These are phyloP conservation scores for Eledone cirrhosa DNA, from an alignment of 2,888 invertebrate species.

Conservation along the genomic window DNA sequence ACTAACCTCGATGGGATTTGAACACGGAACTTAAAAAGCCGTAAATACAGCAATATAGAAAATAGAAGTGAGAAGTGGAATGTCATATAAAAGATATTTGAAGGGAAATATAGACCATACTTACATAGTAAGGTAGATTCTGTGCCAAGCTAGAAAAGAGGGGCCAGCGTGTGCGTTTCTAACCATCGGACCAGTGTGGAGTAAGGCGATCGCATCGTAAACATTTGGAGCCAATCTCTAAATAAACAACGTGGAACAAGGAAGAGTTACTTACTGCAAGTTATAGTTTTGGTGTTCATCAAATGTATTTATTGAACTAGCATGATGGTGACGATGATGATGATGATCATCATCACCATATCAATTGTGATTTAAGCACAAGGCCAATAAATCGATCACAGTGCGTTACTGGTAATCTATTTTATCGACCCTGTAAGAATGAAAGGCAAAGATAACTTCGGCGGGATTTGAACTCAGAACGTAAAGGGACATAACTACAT, in stretches of 20 bases:
- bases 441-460: no score
- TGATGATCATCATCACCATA: not conserved
- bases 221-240: slow-evolving; percentile 54
- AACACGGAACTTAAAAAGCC: no score
- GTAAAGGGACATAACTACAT: no score
- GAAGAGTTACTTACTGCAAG: not conserved
- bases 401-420: no score
- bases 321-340: not conserved
- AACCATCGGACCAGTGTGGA: slow-evolving; percentile 48
- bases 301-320: not conserved
- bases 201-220: slow-evolving; percentile 49
- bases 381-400: no score
- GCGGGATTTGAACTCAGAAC: no score
- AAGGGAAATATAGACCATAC: slow-evolving; percentile 29
- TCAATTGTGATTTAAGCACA: not conserved
- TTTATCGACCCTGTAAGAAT: no score
- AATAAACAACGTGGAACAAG: slow-evolving; percentile 27
- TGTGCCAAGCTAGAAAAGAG: slow-evolving; percentile 54
- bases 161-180: slow-evolving; percentile 52
- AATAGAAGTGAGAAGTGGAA: no score
- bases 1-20: no score
- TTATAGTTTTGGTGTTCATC: no score
- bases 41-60: no score
- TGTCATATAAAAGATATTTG: no score
- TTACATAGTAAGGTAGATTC: slow-evolving; percentile 54